Percentiles rank a stretch among this genome's conserved stretches.
Conservation (phyloP, 2,797 vertebrate species). For the Odontamblyopus lacepedii region DNA sequence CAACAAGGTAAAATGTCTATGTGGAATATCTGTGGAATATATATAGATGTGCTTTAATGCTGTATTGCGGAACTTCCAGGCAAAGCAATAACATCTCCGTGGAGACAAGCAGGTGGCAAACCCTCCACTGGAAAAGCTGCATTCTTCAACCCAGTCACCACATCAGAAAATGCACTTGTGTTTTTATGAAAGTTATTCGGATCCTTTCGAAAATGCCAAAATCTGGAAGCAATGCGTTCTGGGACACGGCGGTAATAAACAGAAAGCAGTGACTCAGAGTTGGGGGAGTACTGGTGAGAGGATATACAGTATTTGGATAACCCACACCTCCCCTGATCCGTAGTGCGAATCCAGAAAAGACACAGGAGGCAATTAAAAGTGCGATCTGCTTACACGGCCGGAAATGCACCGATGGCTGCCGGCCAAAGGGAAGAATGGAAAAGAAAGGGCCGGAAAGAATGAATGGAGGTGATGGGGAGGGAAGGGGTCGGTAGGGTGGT, state of each 20-base stretch:
- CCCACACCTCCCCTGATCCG: neutral
- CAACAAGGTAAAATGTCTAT: too few species aligned
- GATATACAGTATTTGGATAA: too few species aligned
- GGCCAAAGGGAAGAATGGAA: slow-evolving; percentile 27
- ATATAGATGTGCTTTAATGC: too few species aligned
- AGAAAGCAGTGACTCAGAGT: neutral
- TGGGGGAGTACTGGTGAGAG: slow-evolving; percentile 38
- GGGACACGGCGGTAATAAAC: neutral
- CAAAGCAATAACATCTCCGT: too few species aligned
- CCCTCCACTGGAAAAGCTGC: too few species aligned
- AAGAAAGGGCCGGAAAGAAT: slow-evolving; percentile 1
- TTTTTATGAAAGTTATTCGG: slow-evolving; percentile 45
- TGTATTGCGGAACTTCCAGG: too few species aligned
- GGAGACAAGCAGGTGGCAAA: too few species aligned
- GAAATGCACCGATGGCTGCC: slow-evolving; percentile 54
- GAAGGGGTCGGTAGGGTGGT: slow-evolving; percentile 14
- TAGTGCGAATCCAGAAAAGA: slow-evolving; percentile 38
- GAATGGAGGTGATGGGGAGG: slow-evolving; percentile 5
- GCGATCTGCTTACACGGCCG: slow-evolving; percentile 64
- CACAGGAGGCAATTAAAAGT: slow-evolving; percentile 66
- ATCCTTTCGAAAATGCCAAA: slow-evolving; percentile 18
- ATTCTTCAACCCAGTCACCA: too few species aligned
- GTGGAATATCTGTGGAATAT: too few species aligned
- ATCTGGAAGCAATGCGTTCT: neutral
- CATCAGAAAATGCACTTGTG: too few species aligned